A percentile compares a stretch with the other conserved stretches of the same genome.
These are phyloP conservation scores for Argyra leucocephala DNA, from an alignment of 2,888 invertebrate genomes.

Conservation along the genomic window DNA sequence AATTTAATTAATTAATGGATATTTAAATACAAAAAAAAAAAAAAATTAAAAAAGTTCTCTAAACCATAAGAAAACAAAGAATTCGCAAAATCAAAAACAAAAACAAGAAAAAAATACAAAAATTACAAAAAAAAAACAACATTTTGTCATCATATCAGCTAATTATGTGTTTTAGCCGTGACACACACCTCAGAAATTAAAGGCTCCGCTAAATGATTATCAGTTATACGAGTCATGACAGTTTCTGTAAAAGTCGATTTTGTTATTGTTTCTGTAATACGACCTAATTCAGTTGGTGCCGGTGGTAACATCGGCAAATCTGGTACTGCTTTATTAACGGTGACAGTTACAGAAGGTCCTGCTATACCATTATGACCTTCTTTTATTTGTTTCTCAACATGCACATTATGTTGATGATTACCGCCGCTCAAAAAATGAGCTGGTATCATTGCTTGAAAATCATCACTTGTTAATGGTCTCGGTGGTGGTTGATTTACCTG, in stretches of 20 bases:
- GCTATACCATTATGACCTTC: constrained; percentile 22
- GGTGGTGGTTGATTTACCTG: constrained; percentile 40
- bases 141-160: constrained; percentile 22
- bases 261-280: constrained; percentile 89
- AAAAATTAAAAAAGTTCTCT: not conserved
- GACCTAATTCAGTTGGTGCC: constrained; percentile 72
- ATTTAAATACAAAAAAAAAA: not conserved
- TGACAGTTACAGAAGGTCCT: constrained; percentile 62
- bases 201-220: constrained; percentile 78
- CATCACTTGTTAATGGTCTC: constrained; percentile 84
- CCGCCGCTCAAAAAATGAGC: constrained; percentile 81
- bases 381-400: constrained; percentile 42
- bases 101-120: constrained; percentile 17
- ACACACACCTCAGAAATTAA: constrained; percentile 77
- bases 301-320: constrained; percentile 68
- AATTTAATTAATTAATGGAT: no score
- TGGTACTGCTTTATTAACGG: constrained; percentile 65
- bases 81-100: constrained; percentile 8
- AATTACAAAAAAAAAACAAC: constrained; percentile 18
- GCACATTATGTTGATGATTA: constrained; percentile 52
- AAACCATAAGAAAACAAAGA: not conserved
- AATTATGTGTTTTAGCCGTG: constrained; percentile 25
- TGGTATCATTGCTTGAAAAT: constrained; percentile 91
- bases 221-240: constrained; percentile 86
- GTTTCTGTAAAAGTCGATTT: constrained; percentile 94